Conservation (phyloP, 2,888 invertebrate species). For the Pyralis farinalis region DNA sequence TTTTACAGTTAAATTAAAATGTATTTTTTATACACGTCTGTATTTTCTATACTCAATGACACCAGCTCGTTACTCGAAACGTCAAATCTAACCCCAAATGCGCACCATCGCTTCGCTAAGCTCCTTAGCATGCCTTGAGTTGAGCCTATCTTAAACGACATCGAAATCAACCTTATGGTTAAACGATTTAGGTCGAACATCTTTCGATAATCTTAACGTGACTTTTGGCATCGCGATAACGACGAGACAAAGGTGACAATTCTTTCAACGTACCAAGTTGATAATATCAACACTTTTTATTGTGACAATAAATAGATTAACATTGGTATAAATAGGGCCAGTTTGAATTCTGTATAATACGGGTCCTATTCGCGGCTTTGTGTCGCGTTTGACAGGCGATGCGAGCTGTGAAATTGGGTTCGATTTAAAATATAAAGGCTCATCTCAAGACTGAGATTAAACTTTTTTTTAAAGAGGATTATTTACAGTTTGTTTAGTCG, state of each 20-base stretch:
- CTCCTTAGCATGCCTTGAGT: conserved; percentile 65
- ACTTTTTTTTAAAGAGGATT: conserved; percentile 60
- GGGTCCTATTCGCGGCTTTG: conserved; percentile 73
- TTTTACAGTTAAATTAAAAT: too few relatives aligned
- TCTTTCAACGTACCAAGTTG: conserved; percentile 69
- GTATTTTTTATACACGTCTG: neutral
- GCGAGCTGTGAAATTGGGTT: conserved; percentile 78
- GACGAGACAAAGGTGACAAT: conserved; percentile 68
- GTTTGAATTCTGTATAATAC: conserved; percentile 70
- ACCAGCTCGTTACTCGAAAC: conserved; percentile 60
- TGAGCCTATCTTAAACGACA: conserved; percentile 19
- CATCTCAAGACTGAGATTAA: conserved; percentile 66
- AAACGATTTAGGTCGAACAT: conserved; percentile 23
- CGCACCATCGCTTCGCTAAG: conserved; percentile 64
- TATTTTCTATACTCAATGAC: conserved; percentile 33
- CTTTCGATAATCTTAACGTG: conserved; percentile 30
- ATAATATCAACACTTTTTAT: conserved; percentile 78
- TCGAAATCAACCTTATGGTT: conserved; percentile 34
- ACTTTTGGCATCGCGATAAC: conserved; percentile 75
- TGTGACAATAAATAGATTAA: conserved; percentile 79
- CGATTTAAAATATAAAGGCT: conserved; percentile 72
- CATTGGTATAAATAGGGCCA: conserved; percentile 77
- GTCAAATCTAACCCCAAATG: conserved; percentile 62
- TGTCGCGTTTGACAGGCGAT: conserved; percentile 76
- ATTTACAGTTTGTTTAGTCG: conserved; percentile 70